These are phyloP conservation scores for Turritopsis dohrnii DNA, from an alignment of 30 jellyfish, hydroid and myxozoan genomes.

Conservation along the genomic window DNA sequence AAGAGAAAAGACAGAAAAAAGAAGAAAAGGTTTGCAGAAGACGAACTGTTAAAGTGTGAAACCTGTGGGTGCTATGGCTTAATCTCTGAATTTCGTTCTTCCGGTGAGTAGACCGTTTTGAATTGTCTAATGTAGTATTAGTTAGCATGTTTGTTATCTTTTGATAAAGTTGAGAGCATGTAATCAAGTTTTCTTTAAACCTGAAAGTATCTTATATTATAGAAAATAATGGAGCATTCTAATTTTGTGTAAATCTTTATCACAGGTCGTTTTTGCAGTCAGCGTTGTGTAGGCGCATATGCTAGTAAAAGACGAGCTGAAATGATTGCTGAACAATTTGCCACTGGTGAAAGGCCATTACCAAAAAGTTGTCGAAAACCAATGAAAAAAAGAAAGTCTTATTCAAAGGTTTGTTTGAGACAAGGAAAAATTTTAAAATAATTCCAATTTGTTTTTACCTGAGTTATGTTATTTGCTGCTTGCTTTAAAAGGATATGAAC, in stretches of 20 bases:
- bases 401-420: neutral
- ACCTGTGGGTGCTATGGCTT: slow-evolving; percentile 89
- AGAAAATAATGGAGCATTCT: too few relatives aligned
- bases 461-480: neutral
- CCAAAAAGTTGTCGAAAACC: slow-evolving; percentile 35
- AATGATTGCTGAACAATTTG: slow-evolving; percentile 82
- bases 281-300: slow-evolving; percentile 96
- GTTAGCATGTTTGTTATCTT: neutral
- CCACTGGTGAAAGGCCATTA: slow-evolving; percentile 61
- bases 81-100: slow-evolving; percentile 92
- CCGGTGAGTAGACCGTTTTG: slow-evolving; percentile 28
- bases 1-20: slow-evolving; percentile 32
- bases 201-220: too few relatives aligned
- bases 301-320: slow-evolving; percentile 96
- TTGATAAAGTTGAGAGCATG: too few relatives aligned
- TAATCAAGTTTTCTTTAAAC: too few relatives aligned
- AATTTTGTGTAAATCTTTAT: neutral
- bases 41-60: slow-evolving; percentile 78
- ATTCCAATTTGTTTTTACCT: neutral
- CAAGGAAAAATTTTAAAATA: neutral
- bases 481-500: neutral
- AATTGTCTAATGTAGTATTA: neutral
- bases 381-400: neutral
- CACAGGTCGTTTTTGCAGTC: slow-evolving; percentile 95
- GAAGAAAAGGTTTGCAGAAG: slow-evolving; percentile 62